Conservation (phyloP, 2,113 vertebrate genomes). For the Equus quagga region DNA sequence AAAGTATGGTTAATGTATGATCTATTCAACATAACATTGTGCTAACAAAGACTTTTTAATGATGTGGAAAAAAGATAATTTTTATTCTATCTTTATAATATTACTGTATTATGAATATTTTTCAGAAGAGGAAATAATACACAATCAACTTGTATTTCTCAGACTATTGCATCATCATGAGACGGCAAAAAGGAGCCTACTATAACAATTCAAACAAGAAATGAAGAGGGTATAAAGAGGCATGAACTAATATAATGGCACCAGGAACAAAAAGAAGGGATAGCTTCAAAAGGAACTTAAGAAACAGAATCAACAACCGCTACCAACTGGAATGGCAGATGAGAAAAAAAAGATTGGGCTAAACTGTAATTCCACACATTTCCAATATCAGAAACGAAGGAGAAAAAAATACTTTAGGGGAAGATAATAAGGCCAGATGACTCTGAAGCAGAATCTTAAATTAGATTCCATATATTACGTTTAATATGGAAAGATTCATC, state of each 20-base stretch:
- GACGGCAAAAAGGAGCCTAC: background rate
- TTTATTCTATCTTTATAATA: constrained; percentile 13
- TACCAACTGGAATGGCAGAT: background rate
- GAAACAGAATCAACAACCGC: background rate
- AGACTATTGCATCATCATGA: background rate
- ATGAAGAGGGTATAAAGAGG: background rate
- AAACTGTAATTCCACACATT: background rate
- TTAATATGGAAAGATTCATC: background rate
- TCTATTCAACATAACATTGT: background rate
- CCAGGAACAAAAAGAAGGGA: background rate
- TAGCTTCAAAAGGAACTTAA: background rate
- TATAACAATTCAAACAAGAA: background rate
- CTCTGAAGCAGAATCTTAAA: background rate
- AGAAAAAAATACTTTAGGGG: background rate
- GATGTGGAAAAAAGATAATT: background rate
- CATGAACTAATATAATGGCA: background rate
- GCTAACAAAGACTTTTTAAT: constrained; percentile 4
- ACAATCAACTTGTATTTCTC: background rate
- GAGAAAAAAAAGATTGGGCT: background rate
- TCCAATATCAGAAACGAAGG: background rate
- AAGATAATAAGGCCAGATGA: background rate
- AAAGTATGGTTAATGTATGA: background rate
- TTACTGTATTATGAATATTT: background rate
- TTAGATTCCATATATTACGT: background rate
- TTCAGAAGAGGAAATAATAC: background rate